A percentile compares a stretch with the other conserved stretches of the same genome.
These are phyloP conservation scores for Enchytraeus crypticus DNA, from an alignment of 2,888 invertebrate genomes.

Conservation along the genomic window DNA sequence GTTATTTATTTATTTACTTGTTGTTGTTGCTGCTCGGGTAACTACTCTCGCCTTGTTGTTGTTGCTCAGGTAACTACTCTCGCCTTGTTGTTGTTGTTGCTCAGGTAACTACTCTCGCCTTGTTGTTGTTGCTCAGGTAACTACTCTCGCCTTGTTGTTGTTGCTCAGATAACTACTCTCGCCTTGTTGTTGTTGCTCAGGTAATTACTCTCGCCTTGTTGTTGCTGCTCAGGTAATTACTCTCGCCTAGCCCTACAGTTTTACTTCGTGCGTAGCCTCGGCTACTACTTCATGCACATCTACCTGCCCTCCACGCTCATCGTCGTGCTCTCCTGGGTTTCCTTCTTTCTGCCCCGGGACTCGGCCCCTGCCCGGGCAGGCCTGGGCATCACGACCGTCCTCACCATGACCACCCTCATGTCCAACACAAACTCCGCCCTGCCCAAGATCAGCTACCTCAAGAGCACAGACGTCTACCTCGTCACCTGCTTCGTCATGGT, in stretches of 20 bases:
- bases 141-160: too few species aligned
- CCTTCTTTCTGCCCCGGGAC: conserved; percentile 52
- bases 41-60: too few species aligned
- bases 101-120: too few species aligned
- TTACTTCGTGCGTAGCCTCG: conserved; percentile 70
- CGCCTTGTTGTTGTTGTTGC: too few species aligned
- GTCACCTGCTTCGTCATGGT: conserved; percentile 98
- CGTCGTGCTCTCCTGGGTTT: conserved; percentile 61
- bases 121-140: too few species aligned
- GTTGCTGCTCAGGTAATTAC: conserved; percentile 46
- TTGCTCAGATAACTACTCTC: too few species aligned
- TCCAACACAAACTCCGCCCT: conserved; percentile 45
- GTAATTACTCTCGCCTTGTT: too few species aligned
- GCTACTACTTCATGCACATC: conserved; percentile 58
- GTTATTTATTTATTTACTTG: too few species aligned
- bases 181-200: too few species aligned
- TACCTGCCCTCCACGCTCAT: conserved; percentile 53
- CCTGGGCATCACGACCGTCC: conserved; percentile 43
- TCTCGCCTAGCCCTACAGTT: conserved; percentile 55
- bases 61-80: too few species aligned
- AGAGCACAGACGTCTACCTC: conserved; percentile 79
- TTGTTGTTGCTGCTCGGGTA: too few species aligned
- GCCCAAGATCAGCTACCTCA: conserved; percentile 46
- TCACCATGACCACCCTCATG: conserved; percentile 48
- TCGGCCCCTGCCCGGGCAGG: conserved; percentile 46